phyloP scores from a whole-genome alignment of 2,888 invertebrate genomes.

The Dermolepida albohirtum region DNA sequence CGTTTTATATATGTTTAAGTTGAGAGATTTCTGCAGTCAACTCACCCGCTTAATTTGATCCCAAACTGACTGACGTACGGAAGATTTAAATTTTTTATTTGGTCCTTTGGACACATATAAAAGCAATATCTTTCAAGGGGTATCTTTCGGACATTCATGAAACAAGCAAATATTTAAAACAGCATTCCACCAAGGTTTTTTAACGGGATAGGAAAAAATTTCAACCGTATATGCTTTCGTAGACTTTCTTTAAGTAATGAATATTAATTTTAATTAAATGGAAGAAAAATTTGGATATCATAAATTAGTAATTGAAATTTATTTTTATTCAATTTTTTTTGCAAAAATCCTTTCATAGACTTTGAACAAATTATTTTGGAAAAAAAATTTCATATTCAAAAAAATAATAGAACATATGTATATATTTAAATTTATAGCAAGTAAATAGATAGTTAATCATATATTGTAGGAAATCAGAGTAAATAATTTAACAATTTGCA shows the following conservation, averaged over 20 bases:
- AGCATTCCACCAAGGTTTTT: constrained; percentile 37
- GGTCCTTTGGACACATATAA: constrained; percentile 49
- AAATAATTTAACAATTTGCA: too few relatives aligned
- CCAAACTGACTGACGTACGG: constrained; percentile 48
- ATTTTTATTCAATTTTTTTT: too few relatives aligned
- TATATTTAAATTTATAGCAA: too few relatives aligned
- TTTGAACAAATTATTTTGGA: too few relatives aligned
- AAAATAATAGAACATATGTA: too few relatives aligned
- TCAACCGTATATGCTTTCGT: not conserved
- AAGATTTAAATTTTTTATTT: constrained; percentile 51
- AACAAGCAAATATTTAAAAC: constrained; percentile 40
- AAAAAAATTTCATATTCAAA: too few relatives aligned
- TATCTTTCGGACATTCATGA: constrained; percentile 47
- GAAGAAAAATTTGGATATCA: too few relatives aligned
- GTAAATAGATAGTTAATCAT: too few relatives aligned
- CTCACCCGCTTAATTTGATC: constrained; percentile 49
- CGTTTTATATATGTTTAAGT: constrained; percentile 43
- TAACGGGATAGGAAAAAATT: not conserved
- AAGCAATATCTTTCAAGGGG: constrained; percentile 50
- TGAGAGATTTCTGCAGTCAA: constrained; percentile 49
- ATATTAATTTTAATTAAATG: not conserved
- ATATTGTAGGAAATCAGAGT: too few relatives aligned
- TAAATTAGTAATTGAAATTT: too few relatives aligned
- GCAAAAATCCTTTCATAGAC: too few relatives aligned
- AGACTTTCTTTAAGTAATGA: not conserved